These are phyloP conservation scores for Tonatia bakeri DNA, from an alignment of 2,113 vertebrate genomes.

Conservation along the genomic window DNA sequence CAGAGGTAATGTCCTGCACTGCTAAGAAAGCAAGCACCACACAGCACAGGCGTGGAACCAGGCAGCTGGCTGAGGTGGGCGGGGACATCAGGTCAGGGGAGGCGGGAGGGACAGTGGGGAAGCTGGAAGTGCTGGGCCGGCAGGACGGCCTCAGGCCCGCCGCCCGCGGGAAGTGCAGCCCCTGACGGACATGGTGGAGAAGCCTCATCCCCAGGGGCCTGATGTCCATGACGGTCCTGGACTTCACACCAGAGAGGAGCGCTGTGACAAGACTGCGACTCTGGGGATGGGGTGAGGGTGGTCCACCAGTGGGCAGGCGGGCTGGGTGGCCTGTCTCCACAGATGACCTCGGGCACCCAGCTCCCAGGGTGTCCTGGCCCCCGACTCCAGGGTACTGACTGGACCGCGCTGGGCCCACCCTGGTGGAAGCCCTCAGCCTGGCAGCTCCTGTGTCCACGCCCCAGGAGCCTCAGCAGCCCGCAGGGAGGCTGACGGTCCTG, in stretches of 20 bases:
- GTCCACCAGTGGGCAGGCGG: background rate
- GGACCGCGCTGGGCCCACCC: rapidly evolving
- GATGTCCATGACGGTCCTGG: rapidly evolving
- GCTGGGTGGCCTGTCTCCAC: background rate
- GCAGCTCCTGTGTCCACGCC: background rate
- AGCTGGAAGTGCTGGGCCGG: background rate
- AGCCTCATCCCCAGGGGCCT: rapidly evolving
- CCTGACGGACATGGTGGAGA: no score
- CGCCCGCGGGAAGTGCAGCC: rapidly evolving
- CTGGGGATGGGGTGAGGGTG: background rate
- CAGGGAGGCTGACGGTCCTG: rapidly evolving
- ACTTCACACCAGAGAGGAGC: background rate
- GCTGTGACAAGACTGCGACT: background rate
- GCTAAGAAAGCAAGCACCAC: background rate
- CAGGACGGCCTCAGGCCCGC: rapidly evolving
- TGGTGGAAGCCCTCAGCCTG: rapidly evolving
- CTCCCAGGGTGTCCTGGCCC: rapidly evolving
- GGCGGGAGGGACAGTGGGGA: background rate
- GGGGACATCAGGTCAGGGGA: rapidly evolving
- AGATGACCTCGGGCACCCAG: background rate
- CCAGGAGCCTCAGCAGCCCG: no score
- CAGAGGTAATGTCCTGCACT: rapidly evolving
- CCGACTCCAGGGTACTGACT: background rate
- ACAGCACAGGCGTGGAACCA: background rate
- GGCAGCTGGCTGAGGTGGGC: background rate